Base-by-base conservation (phyloP, 1,140 invertebrate species). In the Stratiolaelaps scimitus region DNA sequence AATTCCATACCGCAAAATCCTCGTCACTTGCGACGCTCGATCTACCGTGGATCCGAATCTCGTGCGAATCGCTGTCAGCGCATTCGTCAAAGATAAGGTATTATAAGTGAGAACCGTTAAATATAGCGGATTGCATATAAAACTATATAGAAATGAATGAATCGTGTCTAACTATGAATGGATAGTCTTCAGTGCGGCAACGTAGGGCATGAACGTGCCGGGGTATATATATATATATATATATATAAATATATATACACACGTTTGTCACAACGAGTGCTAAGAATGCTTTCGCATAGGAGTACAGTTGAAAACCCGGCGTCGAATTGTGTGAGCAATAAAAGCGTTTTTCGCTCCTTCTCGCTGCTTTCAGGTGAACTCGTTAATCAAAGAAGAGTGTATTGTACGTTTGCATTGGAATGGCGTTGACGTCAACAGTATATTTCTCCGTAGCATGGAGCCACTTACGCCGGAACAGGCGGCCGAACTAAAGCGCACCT, bases 371-470 rank as follows among this genome's bases (percentile, higher is more conserved):
- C 23, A 60, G 53, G 53, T 60, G n/a, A 60, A 60, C 34, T 34
- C 15, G 4, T 29, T 60, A 2, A 4, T 60, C 53, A 60, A 34
- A 23, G 53, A 34, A 17, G 53, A 60, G 17, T 60, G 53, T 23
- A 34, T 60, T 17, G 53, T 60, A 15, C 26, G 34, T 29, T 15
- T 60, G 53, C 53, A 60, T 10, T 60, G 53, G 53, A 60, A 60
- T 60, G 53, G 53, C 2, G 10, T 26, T 23, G 53, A 60, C 34
- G 13, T 60, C 23, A 26, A 34, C 17, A 60, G 26, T 26, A 15
- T 60, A 34, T 34, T 29, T 23, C 53, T 60, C 23, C 53, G 53
- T 17, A 26, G 53, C 23, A 26, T 60, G 4, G 13, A 15, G 26
- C 17, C 53, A n/a, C 17, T 60, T 2, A 29, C 53, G 53, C 53